Evolutionary conservation across 2,888 invertebrate species (phyloP).

Genomic region (Diloba caeruleocephala): DNA sequence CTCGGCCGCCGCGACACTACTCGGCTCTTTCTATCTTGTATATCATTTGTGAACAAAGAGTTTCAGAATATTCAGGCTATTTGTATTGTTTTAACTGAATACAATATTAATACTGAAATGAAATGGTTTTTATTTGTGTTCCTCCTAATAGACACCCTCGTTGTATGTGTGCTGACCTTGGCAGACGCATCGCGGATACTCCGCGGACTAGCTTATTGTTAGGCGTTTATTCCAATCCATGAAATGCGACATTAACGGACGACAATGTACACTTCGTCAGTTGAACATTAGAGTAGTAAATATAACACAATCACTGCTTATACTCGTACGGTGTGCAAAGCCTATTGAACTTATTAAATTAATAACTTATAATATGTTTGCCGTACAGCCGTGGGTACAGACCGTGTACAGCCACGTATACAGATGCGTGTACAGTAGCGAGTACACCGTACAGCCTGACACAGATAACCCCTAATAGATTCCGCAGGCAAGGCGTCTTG

Average conservation of each 20-base stretch:
- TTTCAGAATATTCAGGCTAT: conserved; percentile 47
- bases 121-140: conserved; percentile 33
- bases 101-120: conserved; percentile 51
- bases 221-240: neutral
- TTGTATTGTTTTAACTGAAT: conserved; percentile 53
- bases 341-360: too few species aligned
- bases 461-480: too few species aligned
- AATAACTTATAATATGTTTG: too few species aligned
- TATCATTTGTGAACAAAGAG: conserved; percentile 42
- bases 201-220: neutral
- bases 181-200: too few species aligned
- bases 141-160: conserved; percentile 4
- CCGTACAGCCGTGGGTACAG: too few species aligned
- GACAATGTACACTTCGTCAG: neutral
- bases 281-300: too few species aligned
- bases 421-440: too few species aligned
- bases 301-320: too few species aligned
- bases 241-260: neutral
- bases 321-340: too few species aligned
- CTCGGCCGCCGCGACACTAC: neutral
- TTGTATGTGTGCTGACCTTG: neutral
- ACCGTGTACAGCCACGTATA: too few species aligned
- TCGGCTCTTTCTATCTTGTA: conserved; percentile 38
- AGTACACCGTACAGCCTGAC: too few species aligned
- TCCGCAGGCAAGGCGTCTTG: too few species aligned